Evolutionary conservation across 1,140 invertebrate genomes (phyloP).

Genomic region (Drosophila oshimai): DNA sequence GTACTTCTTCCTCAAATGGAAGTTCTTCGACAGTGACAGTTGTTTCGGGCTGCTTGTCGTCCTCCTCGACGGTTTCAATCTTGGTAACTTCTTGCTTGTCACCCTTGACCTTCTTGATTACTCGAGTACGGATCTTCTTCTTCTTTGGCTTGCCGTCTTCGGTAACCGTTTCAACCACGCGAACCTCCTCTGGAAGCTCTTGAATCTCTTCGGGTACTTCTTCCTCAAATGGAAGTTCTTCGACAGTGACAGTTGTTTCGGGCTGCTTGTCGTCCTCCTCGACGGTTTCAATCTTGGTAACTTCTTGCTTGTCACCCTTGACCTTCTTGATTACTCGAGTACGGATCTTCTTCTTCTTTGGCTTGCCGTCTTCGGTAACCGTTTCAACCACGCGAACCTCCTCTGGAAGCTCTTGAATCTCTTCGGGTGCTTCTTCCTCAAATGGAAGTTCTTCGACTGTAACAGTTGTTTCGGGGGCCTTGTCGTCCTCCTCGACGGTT

Average conservation of each 20-base stretch:
- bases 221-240: neutral
- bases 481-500: constrained; percentile 2
- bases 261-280: neutral
- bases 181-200: neutral
- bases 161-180: neutral
- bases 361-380: neutral
- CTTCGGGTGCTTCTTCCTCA: neutral
- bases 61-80: neutral
- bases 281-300: neutral
- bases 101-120: constrained; percentile 4
- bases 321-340: constrained; percentile 2
- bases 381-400: neutral
- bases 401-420: neutral
- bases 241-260: neutral
- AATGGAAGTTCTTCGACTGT: neutral
- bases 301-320: neutral
- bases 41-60: neutral
- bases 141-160: constrained; percentile 2
- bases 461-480: neutral
- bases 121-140: constrained; percentile 1
- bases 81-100: neutral
- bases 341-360: constrained; percentile 5
- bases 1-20: neutral
- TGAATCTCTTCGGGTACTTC: neutral
- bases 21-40: neutral